Conservation (phyloP, 2,113 vertebrate genomes). For the Phylloscopus trochilus region DNA sequence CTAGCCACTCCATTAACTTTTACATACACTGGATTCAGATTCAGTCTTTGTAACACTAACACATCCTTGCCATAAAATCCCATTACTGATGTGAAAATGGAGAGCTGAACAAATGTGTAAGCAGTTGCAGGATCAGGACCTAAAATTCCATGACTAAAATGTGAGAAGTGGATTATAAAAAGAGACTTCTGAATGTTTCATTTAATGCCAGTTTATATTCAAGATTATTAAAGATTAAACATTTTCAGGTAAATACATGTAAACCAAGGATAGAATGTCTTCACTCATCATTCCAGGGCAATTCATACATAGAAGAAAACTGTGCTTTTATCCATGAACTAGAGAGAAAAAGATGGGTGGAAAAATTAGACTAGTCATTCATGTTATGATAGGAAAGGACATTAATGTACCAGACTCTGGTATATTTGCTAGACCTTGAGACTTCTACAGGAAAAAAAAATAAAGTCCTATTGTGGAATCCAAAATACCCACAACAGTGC, state of each 20-base stretch:
- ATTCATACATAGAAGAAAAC: not conserved
- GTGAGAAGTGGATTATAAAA: constrained; percentile 53
- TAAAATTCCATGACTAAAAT: constrained; percentile 39
- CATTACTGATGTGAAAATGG: constrained; percentile 45
- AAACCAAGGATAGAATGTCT: not conserved
- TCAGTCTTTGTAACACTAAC: constrained; percentile 21
- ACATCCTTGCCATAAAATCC: constrained; percentile 50
- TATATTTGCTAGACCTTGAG: not conserved
- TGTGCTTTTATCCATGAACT: not conserved
- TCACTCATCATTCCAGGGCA: not conserved
- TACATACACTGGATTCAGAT: constrained; percentile 2
- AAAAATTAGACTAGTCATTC: not conserved
- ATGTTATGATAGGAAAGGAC: not conserved
- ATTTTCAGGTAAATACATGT: constrained; percentile 30
- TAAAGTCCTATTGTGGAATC: not conserved
- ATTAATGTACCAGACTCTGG: not conserved
- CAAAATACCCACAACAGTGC: not conserved
- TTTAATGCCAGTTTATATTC: constrained; percentile 24
- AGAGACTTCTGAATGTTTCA: constrained; percentile 21
- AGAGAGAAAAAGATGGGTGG: not conserved
- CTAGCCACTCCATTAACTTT: constrained; percentile 45
- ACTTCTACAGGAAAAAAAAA: not conserved
- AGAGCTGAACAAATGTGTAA: constrained; percentile 30
- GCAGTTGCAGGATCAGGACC: constrained; percentile 27
- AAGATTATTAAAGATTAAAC: constrained; percentile 46